These are phyloP conservation scores for Eunapius fragilis DNA, from an alignment of 37 sponge, comb jelly and placozoan species.

Conservation along the genomic window DNA sequence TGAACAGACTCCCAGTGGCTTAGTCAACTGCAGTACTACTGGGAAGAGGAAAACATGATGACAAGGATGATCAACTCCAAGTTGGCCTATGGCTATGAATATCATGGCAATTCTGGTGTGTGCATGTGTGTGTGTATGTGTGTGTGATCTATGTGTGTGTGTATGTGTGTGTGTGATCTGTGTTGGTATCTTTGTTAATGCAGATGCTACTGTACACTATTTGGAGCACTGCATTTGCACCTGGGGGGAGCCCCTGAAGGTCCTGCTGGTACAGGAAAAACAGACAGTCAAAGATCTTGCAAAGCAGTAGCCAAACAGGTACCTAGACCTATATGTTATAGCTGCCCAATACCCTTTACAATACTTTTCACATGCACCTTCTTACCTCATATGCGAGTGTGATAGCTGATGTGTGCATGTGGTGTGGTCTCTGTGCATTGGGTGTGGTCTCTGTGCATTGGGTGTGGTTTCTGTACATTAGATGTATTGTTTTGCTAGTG, in stretches of 20 bases:
- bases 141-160: too few relatives aligned
- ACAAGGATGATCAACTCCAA: slow-evolving; percentile 97
- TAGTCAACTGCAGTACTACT: slow-evolving; percentile 98
- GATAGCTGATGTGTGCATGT: too few relatives aligned
- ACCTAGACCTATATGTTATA: neutral
- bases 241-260: slow-evolving; percentile 99
- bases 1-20: slow-evolving; percentile 98
- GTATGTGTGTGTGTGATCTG: too few relatives aligned
- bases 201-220: slow-evolving; percentile 95
- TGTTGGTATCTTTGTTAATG: neutral
- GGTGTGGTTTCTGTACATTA: neutral
- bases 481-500: too few relatives aligned
- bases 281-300: slow-evolving; percentile 99
- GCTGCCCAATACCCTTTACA: too few relatives aligned
- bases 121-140: neutral
- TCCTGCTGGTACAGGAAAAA: slow-evolving; percentile 99
- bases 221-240: slow-evolving; percentile 98
- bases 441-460: too few relatives aligned
- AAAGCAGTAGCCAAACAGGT: slow-evolving; percentile 99
- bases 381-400: too few relatives aligned
- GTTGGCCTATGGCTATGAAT: slow-evolving; percentile 98
- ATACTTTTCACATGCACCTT: too few relatives aligned
- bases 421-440: too few relatives aligned
- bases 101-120: slow-evolving; percentile 90
- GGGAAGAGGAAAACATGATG: slow-evolving; percentile 94